A percentile compares a stretch with the other conserved stretches of the same genome.
phyloP scores from a whole-genome alignment of 2,888 invertebrate genomes.

The Apodemia duryi region DNA sequence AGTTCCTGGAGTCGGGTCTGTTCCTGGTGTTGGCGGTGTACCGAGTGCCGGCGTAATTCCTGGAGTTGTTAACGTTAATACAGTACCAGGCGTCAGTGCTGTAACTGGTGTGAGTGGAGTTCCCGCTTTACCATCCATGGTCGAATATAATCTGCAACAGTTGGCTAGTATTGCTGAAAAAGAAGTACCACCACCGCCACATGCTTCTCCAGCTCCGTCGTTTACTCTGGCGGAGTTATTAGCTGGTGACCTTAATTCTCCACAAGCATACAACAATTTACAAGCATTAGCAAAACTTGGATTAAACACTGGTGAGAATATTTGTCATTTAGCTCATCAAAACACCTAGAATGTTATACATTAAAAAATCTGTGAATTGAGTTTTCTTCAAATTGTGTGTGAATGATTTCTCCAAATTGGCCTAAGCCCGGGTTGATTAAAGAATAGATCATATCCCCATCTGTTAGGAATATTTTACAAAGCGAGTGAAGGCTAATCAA shows the following conservation, averaged over 20 bases:
- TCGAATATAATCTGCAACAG: slow-evolving; percentile 92
- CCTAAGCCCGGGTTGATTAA: no score
- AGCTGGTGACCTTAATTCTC: slow-evolving; percentile 83
- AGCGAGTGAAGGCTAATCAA: no score
- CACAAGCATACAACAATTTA: slow-evolving; percentile 91
- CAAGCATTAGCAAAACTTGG: slow-evolving; percentile 94
- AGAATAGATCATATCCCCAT: no score
- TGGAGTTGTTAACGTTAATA: slow-evolving; percentile 57
- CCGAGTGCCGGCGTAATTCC: slow-evolving; percentile 50
- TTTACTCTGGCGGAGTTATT: slow-evolving; percentile 89
- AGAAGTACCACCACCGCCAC: slow-evolving; percentile 73
- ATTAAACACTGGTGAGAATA: slow-evolving; percentile 80
- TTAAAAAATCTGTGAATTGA: no score
- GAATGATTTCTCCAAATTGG: no score
- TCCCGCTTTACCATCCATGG: slow-evolving; percentile 82
- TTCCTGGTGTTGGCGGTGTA: slow-evolving; percentile 51
- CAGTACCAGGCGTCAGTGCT: slow-evolving; percentile 49
- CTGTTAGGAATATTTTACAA: no score
- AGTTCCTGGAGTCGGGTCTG: slow-evolving; percentile 50
- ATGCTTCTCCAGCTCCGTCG: slow-evolving; percentile 80
- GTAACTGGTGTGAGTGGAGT: slow-evolving; percentile 54
- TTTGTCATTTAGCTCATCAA: neutral
- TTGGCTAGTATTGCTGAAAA: slow-evolving; percentile 90
- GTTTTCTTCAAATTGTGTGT: no score
- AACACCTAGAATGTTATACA: neutral